A percentile compares a stretch with the other conserved stretches of the same genome.
Evolutionary conservation across 2,888 invertebrate genomes (phyloP).

Genomic region (Myopa testacea): DNA sequence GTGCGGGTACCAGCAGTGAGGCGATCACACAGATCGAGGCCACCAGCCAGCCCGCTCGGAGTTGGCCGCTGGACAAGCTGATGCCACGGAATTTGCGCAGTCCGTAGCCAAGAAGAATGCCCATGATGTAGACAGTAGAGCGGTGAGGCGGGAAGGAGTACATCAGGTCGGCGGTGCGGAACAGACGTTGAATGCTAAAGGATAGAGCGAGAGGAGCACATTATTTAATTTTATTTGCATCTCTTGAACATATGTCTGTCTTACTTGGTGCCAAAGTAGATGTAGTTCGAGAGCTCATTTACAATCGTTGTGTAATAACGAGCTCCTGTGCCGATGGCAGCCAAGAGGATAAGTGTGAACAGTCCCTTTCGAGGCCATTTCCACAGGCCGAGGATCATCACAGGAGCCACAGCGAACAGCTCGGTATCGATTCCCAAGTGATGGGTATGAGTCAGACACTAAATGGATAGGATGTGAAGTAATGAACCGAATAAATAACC

Average conservation of each 20-base stretch:
- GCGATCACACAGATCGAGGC: constrained; percentile 70
- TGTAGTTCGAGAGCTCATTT: constrained; percentile 74
- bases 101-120: constrained; percentile 74
- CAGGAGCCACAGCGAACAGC: constrained; percentile 74
- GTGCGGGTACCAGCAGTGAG: constrained; percentile 74
- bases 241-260: constrained; percentile 50
- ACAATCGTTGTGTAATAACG: constrained; percentile 74
- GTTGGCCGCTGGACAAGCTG: constrained; percentile 66
- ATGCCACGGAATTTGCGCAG: constrained; percentile 69
- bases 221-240: not conserved
- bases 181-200: constrained; percentile 73
- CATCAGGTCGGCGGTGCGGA: constrained; percentile 77
- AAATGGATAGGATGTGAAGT: constrained; percentile 17
- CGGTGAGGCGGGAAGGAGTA: constrained; percentile 77
- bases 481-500: not conserved
- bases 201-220: not conserved
- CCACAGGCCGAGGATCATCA: constrained; percentile 72
- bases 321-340: constrained; percentile 72
- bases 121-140: constrained; percentile 77
- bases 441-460: constrained; percentile 80
- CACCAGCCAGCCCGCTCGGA: constrained; percentile 72
- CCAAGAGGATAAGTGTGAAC: constrained; percentile 68
- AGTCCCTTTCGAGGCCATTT: constrained; percentile 73
- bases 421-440: constrained; percentile 80
- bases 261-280: constrained; percentile 79